A percentile compares a stretch with the other conserved stretches of the same genome.
Conservation (phyloP, 23 tunicate genomes). For the Ascidia mentula region DNA sequence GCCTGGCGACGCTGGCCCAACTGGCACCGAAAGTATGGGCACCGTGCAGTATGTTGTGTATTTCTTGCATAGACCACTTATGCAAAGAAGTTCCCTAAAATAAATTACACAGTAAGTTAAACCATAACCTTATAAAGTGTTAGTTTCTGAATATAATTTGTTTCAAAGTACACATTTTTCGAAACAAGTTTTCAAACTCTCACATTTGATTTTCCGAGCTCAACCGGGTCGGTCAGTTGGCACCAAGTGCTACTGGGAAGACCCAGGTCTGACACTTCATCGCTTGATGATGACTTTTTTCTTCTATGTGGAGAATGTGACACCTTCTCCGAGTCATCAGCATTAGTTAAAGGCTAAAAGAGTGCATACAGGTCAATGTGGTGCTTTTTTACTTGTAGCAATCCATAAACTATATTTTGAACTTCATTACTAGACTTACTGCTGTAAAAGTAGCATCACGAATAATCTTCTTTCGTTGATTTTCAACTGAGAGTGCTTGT, state of each 20-base stretch:
- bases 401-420: neutral
- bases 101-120: too few relatives aligned
- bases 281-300: neutral
- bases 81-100: slow-evolving; percentile 3
- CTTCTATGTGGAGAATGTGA: neutral
- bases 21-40: slow-evolving; percentile 57
- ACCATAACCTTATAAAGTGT: too few relatives aligned
- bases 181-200: neutral
- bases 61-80: slow-evolving; percentile 72
- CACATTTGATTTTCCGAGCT: neutral
- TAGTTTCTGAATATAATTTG: neutral
- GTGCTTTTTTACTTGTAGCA: neutral
- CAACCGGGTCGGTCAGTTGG: slow-evolving; percentile 1
- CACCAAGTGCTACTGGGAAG: slow-evolving; percentile 14
- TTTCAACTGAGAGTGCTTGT: neutral
- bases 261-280: slow-evolving; percentile 25
- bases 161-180: neutral
- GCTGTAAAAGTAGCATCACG: slow-evolving; percentile 73
- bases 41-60: slow-evolving; percentile 80
- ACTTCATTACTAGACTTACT: slow-evolving; percentile 14
- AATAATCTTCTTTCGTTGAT: slow-evolving; percentile 38
- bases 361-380: neutral
- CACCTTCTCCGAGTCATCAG: neutral
- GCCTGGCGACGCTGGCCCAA: slow-evolving; percentile 74
- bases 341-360: neutral